These are phyloP conservation scores for Stenichneumon culpator DNA, from an alignment of 2,888 invertebrate species.

Conservation along the genomic window DNA sequence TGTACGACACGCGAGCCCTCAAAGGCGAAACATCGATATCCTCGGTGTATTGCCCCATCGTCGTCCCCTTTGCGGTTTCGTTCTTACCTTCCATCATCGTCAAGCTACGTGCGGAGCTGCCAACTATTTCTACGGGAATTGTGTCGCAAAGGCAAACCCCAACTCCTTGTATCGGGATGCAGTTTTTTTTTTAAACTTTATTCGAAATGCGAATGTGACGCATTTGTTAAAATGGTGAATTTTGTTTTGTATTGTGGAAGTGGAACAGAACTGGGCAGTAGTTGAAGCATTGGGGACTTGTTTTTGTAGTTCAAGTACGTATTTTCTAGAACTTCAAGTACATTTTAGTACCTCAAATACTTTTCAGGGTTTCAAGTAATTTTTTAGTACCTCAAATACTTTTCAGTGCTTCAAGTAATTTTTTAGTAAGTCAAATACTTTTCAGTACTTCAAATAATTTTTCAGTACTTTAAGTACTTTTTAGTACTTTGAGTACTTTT, in stretches of 20 bases:
- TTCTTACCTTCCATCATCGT: conserved; percentile 66
- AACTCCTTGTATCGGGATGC: conserved; percentile 7
- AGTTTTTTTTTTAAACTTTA: not conserved
- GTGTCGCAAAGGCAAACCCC: conserved; percentile 33
- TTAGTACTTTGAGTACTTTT: no score
- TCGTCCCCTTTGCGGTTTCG: conserved; percentile 74
- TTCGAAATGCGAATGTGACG: not conserved
- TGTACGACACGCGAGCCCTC: conserved; percentile 75
- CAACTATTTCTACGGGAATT: conserved; percentile 50
- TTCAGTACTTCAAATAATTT: no score
- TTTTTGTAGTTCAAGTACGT: no score
- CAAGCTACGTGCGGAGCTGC: conserved; percentile 24
- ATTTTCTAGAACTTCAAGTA: no score
- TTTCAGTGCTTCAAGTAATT: no score
- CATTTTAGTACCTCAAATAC: no score
- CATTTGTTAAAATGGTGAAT: not conserved
- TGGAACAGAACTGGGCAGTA: no score
- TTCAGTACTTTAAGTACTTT: no score
- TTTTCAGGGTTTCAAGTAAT: no score
- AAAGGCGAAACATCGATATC: conserved; percentile 75
- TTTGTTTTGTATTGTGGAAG: not conserved
- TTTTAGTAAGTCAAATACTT: no score
- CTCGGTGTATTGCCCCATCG: conserved; percentile 70
- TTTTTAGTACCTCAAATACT: no score
- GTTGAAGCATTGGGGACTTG: no score